These are phyloP conservation scores for Uromys caudimaculatus DNA, from an alignment of 2,797 vertebrate species.

Conservation along the genomic window DNA sequence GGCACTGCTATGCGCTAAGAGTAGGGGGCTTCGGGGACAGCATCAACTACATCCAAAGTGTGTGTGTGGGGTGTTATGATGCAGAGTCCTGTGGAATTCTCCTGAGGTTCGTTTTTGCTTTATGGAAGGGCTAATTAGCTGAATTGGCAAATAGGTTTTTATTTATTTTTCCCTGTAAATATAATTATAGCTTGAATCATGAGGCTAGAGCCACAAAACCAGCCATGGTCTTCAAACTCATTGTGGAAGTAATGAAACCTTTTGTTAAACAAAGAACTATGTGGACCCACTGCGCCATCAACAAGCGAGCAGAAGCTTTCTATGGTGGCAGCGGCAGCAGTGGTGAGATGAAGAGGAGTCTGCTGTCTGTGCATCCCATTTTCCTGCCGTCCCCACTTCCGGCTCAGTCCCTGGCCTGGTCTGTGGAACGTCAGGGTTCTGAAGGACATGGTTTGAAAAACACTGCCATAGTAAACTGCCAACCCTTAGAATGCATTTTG, in stretches of 20 bases:
- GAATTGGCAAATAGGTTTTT: constrained; percentile 69
- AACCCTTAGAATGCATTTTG: background rate
- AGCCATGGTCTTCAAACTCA: constrained; percentile 72
- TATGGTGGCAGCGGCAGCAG: fast-evolving
- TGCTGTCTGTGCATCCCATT: background rate
- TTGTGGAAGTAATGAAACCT: constrained; percentile 9
- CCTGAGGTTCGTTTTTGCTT: constrained; percentile 73
- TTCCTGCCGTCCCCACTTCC: background rate
- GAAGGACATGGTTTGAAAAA: background rate
- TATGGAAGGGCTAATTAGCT: constrained; percentile 77
- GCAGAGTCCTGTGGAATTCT: constrained; percentile 74
- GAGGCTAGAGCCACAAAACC: constrained; percentile 74
- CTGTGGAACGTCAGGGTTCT: background rate
- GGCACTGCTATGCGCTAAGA: constrained; percentile 72
- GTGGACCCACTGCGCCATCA: background rate
- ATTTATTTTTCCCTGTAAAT: constrained; percentile 65
- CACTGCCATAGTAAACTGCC: background rate
- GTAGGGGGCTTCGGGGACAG: constrained; percentile 64
- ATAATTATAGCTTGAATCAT: constrained; percentile 81
- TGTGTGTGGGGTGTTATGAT: background rate
- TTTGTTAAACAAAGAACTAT: background rate
- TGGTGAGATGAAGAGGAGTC: background rate
- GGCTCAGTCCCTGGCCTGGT: background rate
- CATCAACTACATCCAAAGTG: constrained; percentile 57
- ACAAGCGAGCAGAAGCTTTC: background rate